Evolutionary conservation across 2,888 invertebrate species (phyloP).

Genomic region (Synergus gifuensis): DNA sequence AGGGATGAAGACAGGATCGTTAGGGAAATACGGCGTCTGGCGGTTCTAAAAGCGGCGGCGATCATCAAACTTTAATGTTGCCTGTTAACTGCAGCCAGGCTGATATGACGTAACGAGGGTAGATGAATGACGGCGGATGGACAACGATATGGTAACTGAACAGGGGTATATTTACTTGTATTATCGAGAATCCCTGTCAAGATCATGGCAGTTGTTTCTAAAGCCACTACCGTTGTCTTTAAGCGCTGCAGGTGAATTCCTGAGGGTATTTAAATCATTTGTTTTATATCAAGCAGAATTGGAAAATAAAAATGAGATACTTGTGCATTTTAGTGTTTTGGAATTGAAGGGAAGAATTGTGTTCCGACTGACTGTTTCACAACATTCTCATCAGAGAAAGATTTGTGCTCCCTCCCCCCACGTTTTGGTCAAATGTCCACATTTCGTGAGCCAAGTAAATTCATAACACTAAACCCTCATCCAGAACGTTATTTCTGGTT

Average conservation of each 20-base stretch:
- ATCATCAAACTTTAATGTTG: constrained; percentile 63
- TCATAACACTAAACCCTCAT: background rate
- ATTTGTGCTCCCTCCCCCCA: too few relatives aligned
- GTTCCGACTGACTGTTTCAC: too few relatives aligned
- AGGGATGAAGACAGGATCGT: constrained; percentile 50
- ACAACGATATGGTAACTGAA: constrained; percentile 7
- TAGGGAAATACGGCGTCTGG: constrained; percentile 63
- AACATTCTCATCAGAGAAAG: too few relatives aligned
- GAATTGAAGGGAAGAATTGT: too few relatives aligned
- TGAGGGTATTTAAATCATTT: too few relatives aligned
- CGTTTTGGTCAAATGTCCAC: too few relatives aligned
- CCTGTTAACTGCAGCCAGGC: constrained; percentile 61
- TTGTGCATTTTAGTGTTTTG: too few relatives aligned
- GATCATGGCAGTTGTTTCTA: background rate
- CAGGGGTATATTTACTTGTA: background rate
- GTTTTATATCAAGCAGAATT: too few relatives aligned
- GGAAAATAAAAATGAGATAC: too few relatives aligned
- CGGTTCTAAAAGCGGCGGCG: constrained; percentile 59
- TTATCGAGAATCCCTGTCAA: background rate
- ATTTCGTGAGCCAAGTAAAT: too few relatives aligned
- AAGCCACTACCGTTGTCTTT: background rate
- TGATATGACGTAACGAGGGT: constrained; percentile 59
- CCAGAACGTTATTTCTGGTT: background rate
- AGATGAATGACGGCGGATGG: constrained; percentile 35
- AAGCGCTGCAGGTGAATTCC: too few relatives aligned